Conservation (phyloP, 2,888 invertebrate species). For the Tachina fera region DNA sequence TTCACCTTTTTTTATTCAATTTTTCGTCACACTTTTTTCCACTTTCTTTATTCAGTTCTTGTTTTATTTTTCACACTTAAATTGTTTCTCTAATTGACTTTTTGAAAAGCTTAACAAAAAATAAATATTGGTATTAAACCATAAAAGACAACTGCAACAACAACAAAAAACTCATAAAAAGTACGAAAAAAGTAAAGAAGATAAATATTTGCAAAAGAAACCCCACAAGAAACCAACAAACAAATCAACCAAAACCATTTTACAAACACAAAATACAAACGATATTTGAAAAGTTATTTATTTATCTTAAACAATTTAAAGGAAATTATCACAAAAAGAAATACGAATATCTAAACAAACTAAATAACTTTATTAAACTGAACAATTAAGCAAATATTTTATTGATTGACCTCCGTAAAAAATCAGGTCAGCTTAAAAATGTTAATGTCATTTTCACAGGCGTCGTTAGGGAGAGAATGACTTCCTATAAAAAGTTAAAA, state of each 20-base stretch:
- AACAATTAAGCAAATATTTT: conserved; percentile 39
- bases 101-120: conserved; percentile 68
- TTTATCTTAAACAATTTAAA: conserved; percentile 39
- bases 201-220: conserved; percentile 56
- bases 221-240: conserved; percentile 69
- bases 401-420: conserved; percentile 41
- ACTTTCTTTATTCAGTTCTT: conserved; percentile 43
- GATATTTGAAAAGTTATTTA: conserved; percentile 26
- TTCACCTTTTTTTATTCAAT: conserved; percentile 45
- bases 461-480: background rate
- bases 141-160: conserved; percentile 49
- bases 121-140: conserved; percentile 63
- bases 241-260: conserved; percentile 67
- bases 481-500: background rate
- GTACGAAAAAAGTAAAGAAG: conserved; percentile 30
- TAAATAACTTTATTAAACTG: background rate
- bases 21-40: conserved; percentile 34
- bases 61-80: conserved; percentile 66
- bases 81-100: conserved; percentile 70
- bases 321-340: conserved; percentile 1
- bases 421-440: conserved; percentile 67
- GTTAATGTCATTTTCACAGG: conserved; percentile 48
- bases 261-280: conserved; percentile 22
- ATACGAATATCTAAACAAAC: background rate
- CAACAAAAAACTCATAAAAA: conserved; percentile 28